Conservation (phyloP, 1,140 invertebrate genomes). For the Marisa cornuarietis region DNA sequence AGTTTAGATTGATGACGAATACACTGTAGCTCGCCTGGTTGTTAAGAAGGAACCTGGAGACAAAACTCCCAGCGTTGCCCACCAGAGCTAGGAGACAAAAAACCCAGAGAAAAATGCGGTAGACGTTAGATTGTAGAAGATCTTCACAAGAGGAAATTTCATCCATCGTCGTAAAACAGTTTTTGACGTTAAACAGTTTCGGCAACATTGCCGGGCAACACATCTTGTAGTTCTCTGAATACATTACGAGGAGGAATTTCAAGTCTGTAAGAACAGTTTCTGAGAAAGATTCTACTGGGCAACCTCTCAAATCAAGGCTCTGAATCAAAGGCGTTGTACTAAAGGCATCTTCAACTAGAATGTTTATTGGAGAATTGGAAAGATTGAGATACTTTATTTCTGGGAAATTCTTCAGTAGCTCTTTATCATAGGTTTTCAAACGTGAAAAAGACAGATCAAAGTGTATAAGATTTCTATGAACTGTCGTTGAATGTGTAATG, state of each 20-base stretch:
- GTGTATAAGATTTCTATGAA: no score
- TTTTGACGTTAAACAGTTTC: not conserved
- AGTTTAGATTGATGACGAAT: slow-evolving; percentile 41
- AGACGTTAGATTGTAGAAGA: not conserved
- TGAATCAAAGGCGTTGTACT: not conserved
- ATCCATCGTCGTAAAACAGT: not conserved
- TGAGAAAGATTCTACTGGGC: no score
- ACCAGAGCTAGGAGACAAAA: slow-evolving; percentile 29
- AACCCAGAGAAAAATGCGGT: slow-evolving; percentile 34
- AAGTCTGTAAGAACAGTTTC: not conserved
- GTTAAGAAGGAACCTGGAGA: slow-evolving; percentile 12
- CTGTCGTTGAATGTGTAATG: not conserved
- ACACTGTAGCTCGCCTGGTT: slow-evolving; percentile 10
- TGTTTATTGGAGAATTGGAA: not conserved
- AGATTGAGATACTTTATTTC: not conserved
- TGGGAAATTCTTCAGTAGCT: not conserved
- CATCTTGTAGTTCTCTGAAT: not conserved
- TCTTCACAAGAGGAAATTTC: slow-evolving; percentile 12
- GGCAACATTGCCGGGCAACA: slow-evolving; percentile 3
- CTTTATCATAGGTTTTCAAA: not conserved
- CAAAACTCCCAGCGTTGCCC: slow-evolving; percentile 36
- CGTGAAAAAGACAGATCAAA: not conserved
- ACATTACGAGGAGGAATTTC: not conserved
- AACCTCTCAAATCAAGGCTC: not conserved
- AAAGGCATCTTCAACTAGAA: not conserved